A percentile compares a stretch with the other conserved stretches of the same genome.
Evolutionary conservation across 2,888 invertebrate genomes (phyloP).

Genomic region (Trissoscelio sp.): DNA sequence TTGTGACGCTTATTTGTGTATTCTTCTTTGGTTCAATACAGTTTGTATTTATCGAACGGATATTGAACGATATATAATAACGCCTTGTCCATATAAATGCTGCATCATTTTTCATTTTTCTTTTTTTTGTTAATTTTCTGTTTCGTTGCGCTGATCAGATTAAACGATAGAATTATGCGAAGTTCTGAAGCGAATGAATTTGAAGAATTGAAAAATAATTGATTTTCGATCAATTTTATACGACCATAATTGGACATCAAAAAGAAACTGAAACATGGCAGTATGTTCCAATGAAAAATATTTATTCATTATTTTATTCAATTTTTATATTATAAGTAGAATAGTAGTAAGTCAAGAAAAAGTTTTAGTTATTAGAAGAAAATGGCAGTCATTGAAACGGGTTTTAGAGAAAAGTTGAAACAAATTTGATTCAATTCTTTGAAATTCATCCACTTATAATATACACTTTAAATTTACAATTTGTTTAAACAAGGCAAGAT

Average conservation of each 20-base stretch:
- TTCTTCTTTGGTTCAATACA: conserved; percentile 54
- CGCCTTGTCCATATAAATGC: conserved; percentile 61
- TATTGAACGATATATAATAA: conserved; percentile 64
- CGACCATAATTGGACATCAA: too few relatives aligned
- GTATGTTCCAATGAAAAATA: too few relatives aligned
- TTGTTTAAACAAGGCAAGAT: conserved; percentile 50
- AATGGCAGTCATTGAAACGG: conserved; percentile 26
- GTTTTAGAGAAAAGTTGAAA: neutral
- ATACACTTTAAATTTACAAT: conserved; percentile 32
- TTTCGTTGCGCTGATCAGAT: conserved; percentile 64
- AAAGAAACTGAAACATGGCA: too few relatives aligned
- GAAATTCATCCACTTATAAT: conserved; percentile 32
- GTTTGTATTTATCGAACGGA: conserved; percentile 69
- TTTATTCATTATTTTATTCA: too few relatives aligned
- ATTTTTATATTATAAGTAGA: too few relatives aligned
- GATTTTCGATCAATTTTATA: neutral
- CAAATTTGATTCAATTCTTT: conserved; percentile 23
- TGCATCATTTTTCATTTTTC: conserved; percentile 39
- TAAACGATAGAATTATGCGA: conserved; percentile 62
- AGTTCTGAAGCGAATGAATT: conserved; percentile 46
- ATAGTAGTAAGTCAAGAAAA: too few relatives aligned
- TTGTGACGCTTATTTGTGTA: conserved; percentile 66
- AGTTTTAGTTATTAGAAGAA: neutral
- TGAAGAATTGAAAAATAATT: conserved; percentile 17
- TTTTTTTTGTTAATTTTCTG: conserved; percentile 34